phyloP scores from a whole-genome alignment of 30 jellyfish, hydroid and myxozoan genomes.

The Cassiopea xamachana region DNA sequence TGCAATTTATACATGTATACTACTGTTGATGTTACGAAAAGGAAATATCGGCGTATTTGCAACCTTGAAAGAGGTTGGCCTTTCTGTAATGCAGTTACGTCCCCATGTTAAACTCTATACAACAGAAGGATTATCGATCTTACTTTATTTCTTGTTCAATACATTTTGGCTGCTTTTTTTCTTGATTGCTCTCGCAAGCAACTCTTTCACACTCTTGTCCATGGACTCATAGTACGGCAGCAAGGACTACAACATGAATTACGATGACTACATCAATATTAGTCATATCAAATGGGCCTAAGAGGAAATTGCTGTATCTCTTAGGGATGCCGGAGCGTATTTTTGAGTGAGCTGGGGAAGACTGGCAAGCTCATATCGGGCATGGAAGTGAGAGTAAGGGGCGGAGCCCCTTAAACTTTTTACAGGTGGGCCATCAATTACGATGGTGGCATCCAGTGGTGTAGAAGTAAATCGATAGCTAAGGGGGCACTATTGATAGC shows the following conservation, averaged over 20 bases:
- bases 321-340: too few relatives aligned
- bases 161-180: not conserved
- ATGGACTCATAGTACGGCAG: slow-evolving; percentile 27
- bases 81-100: not conserved
- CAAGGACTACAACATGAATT: not conserved
- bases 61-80: not conserved
- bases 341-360: too few relatives aligned
- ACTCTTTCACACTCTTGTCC: slow-evolving; percentile 16
- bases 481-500: too few relatives aligned
- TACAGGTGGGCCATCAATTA: too few relatives aligned
- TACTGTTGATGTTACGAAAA: too few relatives aligned
- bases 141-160: slow-evolving; percentile 4
- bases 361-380: too few relatives aligned
- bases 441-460: too few relatives aligned
- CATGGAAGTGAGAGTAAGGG: too few relatives aligned
- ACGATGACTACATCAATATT: not conserved
- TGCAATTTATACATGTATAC: too few relatives aligned
- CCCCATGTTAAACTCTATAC: not conserved
- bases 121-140: not conserved
- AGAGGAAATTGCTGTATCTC: too few relatives aligned
- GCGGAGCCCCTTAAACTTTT: too few relatives aligned
- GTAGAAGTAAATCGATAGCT: too few relatives aligned
- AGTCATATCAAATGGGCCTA: not conserved
- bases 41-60: not conserved
- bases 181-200: slow-evolving; percentile 5